Evolutionary conservation across 2,888 invertebrate genomes (phyloP).

Genomic region (Lochmaea capreae): DNA sequence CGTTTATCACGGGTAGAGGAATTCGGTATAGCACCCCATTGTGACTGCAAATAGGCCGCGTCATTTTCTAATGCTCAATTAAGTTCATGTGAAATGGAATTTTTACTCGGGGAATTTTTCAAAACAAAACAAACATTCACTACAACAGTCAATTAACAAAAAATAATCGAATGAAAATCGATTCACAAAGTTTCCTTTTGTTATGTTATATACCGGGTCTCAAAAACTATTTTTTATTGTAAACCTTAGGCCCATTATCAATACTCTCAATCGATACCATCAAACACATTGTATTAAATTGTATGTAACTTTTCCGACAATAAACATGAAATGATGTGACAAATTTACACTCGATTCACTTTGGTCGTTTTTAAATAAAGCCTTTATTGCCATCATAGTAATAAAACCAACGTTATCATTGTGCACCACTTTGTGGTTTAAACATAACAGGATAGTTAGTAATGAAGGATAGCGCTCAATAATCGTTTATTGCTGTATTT

Average conservation of each 20-base stretch:
- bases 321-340: neutral
- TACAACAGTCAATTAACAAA: no score
- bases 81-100: constrained; percentile 30
- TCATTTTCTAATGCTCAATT: constrained; percentile 36
- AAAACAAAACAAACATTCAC: neutral
- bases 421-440: neutral
- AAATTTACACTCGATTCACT: neutral
- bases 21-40: constrained; percentile 22
- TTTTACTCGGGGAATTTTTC: constrained; percentile 18
- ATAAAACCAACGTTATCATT: neutral
- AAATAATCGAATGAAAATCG: no score
- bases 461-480: neutral
- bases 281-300: neutral
- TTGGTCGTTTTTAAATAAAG: neutral
- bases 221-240: no score
- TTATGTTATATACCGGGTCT: no score
- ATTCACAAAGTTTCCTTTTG: no score
- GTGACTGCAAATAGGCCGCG: constrained; percentile 33
- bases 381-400: neutral
- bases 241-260: no score
- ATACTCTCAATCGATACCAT: neutral
- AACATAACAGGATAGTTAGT: neutral
- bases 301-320: neutral
- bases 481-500: neutral
- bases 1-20: constrained; percentile 30